Evolutionary conservation across 2,888 invertebrate genomes (phyloP).

Genomic region (Acleris laterana): DNA sequence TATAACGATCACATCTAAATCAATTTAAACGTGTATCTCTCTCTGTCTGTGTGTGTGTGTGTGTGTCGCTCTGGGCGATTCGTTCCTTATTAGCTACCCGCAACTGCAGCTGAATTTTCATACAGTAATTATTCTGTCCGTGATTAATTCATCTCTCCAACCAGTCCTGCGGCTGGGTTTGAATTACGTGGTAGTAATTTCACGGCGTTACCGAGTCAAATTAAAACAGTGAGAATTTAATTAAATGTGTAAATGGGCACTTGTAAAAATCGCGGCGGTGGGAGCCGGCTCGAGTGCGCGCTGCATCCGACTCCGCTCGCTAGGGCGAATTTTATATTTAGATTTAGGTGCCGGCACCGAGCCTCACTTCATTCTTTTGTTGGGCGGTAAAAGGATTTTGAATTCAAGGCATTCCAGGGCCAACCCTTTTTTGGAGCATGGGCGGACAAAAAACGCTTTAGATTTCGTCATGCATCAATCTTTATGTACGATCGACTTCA

Average conservation of each 20-base stretch:
- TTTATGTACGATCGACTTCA: no score
- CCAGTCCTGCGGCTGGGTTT: slow-evolving; percentile 46
- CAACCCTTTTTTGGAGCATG: not conserved
- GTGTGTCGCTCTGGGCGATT: slow-evolving; percentile 17
- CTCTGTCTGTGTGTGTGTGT: no score
- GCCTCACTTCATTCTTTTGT: slow-evolving; percentile 33
- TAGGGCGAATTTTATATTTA: slow-evolving; percentile 52
- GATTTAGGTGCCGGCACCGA: slow-evolving; percentile 35
- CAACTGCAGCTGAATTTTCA: slow-evolving; percentile 25
- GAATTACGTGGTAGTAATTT: slow-evolving; percentile 65
- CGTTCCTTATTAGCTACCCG: slow-evolving; percentile 2
- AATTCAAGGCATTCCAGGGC: slow-evolving; percentile 11
- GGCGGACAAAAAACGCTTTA: no score
- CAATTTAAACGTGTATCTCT: slow-evolving; percentile 19
- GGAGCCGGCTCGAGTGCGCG: slow-evolving; percentile 49
- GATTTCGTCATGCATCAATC: no score
- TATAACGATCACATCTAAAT: not conserved
- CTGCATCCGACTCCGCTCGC: slow-evolving; percentile 64
- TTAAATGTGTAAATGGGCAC: slow-evolving; percentile 79
- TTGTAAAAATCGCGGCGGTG: slow-evolving; percentile 68
- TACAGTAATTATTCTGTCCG: slow-evolving; percentile 35
- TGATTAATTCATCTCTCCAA: slow-evolving; percentile 35
- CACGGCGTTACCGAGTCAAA: slow-evolving; percentile 69
- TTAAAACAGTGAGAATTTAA: slow-evolving; percentile 80
- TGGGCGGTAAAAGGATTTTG: slow-evolving; percentile 33